phyloP scores from a whole-genome alignment of 2,888 invertebrate species.

The Micropterix aruncella region DNA sequence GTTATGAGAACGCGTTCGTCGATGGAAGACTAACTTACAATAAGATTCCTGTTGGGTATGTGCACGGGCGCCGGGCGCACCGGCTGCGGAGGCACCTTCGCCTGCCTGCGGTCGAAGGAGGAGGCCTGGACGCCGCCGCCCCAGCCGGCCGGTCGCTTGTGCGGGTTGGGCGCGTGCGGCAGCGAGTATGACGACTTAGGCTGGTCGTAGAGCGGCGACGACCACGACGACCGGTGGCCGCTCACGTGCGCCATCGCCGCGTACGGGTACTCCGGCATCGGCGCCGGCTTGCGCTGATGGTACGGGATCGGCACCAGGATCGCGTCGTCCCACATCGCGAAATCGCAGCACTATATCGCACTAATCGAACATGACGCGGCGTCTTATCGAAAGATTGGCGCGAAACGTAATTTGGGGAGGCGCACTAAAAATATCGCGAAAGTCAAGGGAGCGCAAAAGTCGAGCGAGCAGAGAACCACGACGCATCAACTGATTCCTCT shows the following conservation, averaged over 20 bases:
- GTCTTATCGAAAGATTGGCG: too few species aligned
- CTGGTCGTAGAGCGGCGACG: constrained; percentile 13
- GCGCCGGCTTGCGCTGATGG: constrained; percentile 27
- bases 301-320: constrained; percentile 27
- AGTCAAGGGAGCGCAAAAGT: too few species aligned
- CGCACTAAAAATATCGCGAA: too few species aligned
- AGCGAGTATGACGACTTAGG: constrained; percentile 39
- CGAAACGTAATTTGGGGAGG: too few species aligned
- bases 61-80: constrained; percentile 11
- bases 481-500: too few species aligned
- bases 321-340: constrained; percentile 32
- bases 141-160: constrained; percentile 34
- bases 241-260: constrained; percentile 7
- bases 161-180: constrained; percentile 39
- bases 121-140: constrained; percentile 34
- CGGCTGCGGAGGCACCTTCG: constrained; percentile 18
- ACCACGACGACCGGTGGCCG: constrained; percentile 10
- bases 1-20: constrained; percentile 1
- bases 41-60: constrained; percentile 10
- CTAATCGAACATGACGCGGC: too few species aligned
- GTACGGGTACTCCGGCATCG: constrained; percentile 28
- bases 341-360: too few species aligned
- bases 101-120: constrained; percentile 33
- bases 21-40: constrained; percentile 22
- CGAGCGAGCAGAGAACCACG: too few species aligned